Evolutionary conservation across 2,888 invertebrate species (phyloP).

Genomic region (Muschampia plurimacula): DNA sequence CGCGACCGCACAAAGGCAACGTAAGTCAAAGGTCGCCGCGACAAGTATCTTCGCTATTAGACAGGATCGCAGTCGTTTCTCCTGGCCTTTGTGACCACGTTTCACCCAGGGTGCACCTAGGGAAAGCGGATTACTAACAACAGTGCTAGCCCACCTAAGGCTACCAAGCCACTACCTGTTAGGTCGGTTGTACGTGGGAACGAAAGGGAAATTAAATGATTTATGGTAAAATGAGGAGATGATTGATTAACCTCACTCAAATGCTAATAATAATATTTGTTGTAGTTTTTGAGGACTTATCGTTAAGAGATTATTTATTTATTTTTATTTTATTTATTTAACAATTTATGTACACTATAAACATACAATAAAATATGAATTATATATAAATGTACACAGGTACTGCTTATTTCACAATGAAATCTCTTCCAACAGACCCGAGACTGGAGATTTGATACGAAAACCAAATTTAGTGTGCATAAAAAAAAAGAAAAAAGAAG

Average conservation of each 20-base stretch:
- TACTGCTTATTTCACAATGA: too few relatives aligned
- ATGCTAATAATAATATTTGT: neutral
- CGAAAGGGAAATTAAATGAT: conserved; percentile 34
- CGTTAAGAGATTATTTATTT: neutral
- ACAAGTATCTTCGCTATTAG: conserved; percentile 27
- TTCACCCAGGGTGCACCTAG: conserved; percentile 31
- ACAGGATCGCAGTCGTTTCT: conserved; percentile 19
- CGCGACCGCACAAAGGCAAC: neutral
- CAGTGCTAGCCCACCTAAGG: conserved; percentile 4
- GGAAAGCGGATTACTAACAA: conserved; percentile 18
- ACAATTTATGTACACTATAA: too few relatives aligned
- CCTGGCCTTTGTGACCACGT: conserved; percentile 30
- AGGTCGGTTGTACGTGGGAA: conserved; percentile 24
- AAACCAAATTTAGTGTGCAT: too few relatives aligned
- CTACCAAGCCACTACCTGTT: conserved; percentile 13
- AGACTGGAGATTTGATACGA: too few relatives aligned
- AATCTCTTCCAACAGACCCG: too few relatives aligned
- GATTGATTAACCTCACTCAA: conserved; percentile 4
- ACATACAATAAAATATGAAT: too few relatives aligned
- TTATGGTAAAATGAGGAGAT: neutral
- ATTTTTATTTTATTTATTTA: too few relatives aligned
- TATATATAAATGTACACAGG: too few relatives aligned
- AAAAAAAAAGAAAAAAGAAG: too few relatives aligned
- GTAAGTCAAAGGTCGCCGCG: conserved; percentile 33
- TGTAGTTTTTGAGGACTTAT: neutral